Evolutionary conservation across 2,888 invertebrate species (phyloP).

Genomic region (Oeneis ivallda): DNA sequence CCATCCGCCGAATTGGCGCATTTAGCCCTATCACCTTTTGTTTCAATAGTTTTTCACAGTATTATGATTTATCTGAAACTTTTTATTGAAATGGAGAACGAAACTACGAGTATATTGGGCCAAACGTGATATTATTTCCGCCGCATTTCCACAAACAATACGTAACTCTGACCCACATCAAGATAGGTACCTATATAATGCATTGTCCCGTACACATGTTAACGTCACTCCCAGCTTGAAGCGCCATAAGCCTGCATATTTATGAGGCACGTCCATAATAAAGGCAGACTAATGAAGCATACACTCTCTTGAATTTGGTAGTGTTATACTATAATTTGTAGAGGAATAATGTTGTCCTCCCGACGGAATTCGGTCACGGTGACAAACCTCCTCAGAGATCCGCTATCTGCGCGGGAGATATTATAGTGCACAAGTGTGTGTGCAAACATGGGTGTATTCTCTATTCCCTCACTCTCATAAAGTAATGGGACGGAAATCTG

Average conservation of each 20-base stretch:
- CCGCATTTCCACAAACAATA: slow-evolving; percentile 15
- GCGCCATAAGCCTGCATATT: slow-evolving; percentile 45
- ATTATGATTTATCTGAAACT: not conserved
- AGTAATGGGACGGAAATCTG: no score
- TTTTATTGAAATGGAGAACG: no score
- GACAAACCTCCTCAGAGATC: no score
- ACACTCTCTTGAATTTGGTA: slow-evolving; percentile 36
- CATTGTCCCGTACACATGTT: slow-evolving; percentile 30
- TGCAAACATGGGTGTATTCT: no score
- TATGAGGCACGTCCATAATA: slow-evolving; percentile 43
- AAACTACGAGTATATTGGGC: not conserved
- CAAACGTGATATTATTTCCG: not conserved
- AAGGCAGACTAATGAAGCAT: slow-evolving; percentile 37
- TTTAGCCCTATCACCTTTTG: no score
- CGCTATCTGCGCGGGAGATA: no score
- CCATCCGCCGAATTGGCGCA: no score
- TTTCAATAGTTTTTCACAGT: no score
- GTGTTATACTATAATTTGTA: slow-evolving; percentile 22
- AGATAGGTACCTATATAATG: slow-evolving; percentile 25
- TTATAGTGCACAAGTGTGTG: no score
- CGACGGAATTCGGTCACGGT: no score
- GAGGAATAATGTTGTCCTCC: not conserved
- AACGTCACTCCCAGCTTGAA: slow-evolving; percentile 37
- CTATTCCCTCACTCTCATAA: no score
- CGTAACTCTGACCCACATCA: slow-evolving; percentile 25